Evolutionary conservation across 2,888 invertebrate genomes (phyloP), one percentile per base, ranked within the genome.

Genomic region (Polylopha cassiicola): DNA sequence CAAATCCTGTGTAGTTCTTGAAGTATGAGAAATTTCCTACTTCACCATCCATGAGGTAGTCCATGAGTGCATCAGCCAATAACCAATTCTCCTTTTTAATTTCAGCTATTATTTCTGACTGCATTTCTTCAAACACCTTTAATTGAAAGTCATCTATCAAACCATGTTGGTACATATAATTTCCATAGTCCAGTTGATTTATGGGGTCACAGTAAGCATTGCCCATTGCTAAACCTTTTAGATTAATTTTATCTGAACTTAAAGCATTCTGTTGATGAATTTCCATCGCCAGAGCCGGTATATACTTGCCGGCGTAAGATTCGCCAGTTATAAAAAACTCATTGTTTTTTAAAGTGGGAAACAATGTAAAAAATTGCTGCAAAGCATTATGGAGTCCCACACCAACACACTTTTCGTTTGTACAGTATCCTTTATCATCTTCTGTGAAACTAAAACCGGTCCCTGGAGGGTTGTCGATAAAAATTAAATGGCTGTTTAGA

Each of bases 11-110:
- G 18, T 86, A 76, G 47, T 90, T 89, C 60, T 86, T 88, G 58
- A 92, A 93, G 27, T 71, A 76, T 6, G 82, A 80, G 10, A 53
- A 61, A 36, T 77, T 74, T 1, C 57, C 57, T 0, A 73, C 21
- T 2, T 66, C 67, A 15, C 78, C 81, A 22, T 75, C 78, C 51
- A 95, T 82, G 0, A 95, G 69, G n/a, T 76, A 65, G 58, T 94
- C 92, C 66, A 94, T 90, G 0, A 90, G 63, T 29, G 91, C 67
- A 53, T 91, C 92, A 0, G 94, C 95, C 47, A 89, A 78, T 0
- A 65, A 59, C 87, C 89, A 93, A 41, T 92, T 81, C 27, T 87
- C 75, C 1, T 85, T 67, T 31, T 86, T 67, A 15, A 95, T 94
- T 56, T 88, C 87, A 15, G 77, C 61, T 0, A 72, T 61, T 15